A percentile compares a stretch with the other conserved stretches of the same genome.
phyloP scores from a whole-genome alignment of 2,888 invertebrate species.

The Rhamnusium bicolor region DNA sequence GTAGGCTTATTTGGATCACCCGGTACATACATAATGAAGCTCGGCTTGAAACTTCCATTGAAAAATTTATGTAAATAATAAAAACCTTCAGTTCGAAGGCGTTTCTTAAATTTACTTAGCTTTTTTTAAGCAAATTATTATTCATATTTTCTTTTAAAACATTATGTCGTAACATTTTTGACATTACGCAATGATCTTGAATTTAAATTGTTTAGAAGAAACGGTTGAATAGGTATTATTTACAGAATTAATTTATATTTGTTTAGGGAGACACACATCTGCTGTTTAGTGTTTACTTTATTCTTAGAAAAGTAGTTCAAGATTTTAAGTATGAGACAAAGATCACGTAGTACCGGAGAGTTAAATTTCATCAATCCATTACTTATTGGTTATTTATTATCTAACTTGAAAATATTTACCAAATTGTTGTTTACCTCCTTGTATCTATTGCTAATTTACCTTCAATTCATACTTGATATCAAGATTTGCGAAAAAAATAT shows the following conservation, averaged over 20 bases:
- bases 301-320: neutral
- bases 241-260: neutral
- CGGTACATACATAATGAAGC: no score
- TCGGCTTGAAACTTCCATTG: no score
- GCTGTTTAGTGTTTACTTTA: no score
- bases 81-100: neutral
- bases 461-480: neutral
- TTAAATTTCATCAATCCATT: no score
- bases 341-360: constrained; percentile 8
- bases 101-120: neutral
- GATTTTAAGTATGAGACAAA: neutral
- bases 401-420: no score
- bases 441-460: neutral
- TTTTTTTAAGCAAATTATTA: neutral
- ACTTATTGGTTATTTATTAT: no score
- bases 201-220: neutral
- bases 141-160: neutral
- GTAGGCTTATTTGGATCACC: no score
- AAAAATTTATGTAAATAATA: neutral
- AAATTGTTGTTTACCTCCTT: neutral
- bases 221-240: neutral
- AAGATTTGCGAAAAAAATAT: neutral
- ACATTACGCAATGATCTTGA: neutral
- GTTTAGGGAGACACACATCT: neutral
- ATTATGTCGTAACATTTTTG: neutral